Conservation (phyloP, 2,797 vertebrate genomes). For the Cygnus olor region DNA sequence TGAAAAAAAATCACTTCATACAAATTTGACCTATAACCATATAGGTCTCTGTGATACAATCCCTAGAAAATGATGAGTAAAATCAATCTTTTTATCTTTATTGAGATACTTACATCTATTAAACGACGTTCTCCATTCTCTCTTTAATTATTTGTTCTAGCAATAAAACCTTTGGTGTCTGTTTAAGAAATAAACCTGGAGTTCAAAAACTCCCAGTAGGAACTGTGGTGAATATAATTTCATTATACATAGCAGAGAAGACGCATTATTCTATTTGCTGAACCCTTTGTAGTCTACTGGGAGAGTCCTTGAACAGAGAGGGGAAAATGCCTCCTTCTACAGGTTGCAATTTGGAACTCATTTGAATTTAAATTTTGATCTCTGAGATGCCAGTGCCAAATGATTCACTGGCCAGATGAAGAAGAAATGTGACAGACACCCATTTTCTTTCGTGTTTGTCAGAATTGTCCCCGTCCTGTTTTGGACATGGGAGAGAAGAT, state of each 20-base stretch:
- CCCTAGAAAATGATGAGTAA: background rate
- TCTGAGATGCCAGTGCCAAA: background rate
- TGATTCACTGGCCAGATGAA: background rate
- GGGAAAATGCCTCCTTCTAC: conserved; percentile 14
- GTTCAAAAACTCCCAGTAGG: conserved; percentile 38
- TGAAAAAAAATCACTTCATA: background rate
- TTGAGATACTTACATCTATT: conserved; percentile 1
- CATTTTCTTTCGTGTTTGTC: background rate
- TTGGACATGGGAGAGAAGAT: background rate
- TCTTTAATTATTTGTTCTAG: conserved; percentile 58
- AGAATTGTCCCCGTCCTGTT: background rate
- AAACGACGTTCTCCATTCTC: conserved; percentile 1
- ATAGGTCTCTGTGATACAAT: background rate
- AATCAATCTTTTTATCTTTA: background rate
- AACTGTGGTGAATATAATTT: conserved; percentile 37
- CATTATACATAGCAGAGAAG: conserved; percentile 1
- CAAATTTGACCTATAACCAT: background rate
- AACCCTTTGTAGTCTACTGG: background rate
- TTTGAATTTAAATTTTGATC: conserved; percentile 7
- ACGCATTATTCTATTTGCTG: conserved; percentile 12
- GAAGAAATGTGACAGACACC: background rate
- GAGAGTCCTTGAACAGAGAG: background rate
- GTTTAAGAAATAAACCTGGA: conserved; percentile 40
- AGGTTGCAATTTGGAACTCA: background rate
- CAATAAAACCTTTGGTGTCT: background rate